Evolutionary conservation across 2,113 vertebrate genomes (phyloP).

Genomic region (Saguinus midas): DNA sequence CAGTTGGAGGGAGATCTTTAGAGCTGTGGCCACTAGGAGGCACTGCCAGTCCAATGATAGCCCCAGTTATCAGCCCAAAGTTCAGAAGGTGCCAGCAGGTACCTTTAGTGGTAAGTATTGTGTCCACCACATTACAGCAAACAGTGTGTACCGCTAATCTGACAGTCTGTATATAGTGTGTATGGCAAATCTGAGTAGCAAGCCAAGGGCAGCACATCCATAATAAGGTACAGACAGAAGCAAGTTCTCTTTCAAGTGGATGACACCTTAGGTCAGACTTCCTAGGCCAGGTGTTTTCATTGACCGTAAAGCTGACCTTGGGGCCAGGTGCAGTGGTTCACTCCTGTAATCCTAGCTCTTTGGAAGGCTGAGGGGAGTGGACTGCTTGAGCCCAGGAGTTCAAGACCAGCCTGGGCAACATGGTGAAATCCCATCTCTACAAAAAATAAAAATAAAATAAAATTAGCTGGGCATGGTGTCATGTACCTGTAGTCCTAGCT

Average conservation of each 20-base stretch:
- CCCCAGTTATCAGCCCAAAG: background rate
- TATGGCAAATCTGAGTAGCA: background rate
- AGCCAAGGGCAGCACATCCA: background rate
- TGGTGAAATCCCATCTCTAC: too few species aligned
- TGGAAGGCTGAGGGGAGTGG: too few species aligned
- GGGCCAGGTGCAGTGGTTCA: too few species aligned
- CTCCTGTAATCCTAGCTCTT: too few species aligned
- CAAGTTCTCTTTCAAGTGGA: background rate
- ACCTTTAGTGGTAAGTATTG: background rate
- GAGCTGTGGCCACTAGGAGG: constrained; percentile 57
- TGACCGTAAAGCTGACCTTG: background rate
- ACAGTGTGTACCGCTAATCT: background rate
- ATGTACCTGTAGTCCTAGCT: too few species aligned
- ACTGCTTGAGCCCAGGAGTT: too few species aligned
- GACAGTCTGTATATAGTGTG: background rate
- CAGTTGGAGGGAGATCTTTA: background rate
- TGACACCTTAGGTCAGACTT: background rate
- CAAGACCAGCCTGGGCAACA: too few species aligned
- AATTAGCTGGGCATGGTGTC: too few species aligned
- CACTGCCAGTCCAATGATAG: constrained; percentile 37
- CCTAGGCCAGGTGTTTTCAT: background rate
- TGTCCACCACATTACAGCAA: background rate
- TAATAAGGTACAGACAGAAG: background rate
- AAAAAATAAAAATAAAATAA: too few species aligned
- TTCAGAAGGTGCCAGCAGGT: background rate